Base-by-base conservation (phyloP, 2,797 vertebrate species). In the Mormyrops attenuatus region DNA sequence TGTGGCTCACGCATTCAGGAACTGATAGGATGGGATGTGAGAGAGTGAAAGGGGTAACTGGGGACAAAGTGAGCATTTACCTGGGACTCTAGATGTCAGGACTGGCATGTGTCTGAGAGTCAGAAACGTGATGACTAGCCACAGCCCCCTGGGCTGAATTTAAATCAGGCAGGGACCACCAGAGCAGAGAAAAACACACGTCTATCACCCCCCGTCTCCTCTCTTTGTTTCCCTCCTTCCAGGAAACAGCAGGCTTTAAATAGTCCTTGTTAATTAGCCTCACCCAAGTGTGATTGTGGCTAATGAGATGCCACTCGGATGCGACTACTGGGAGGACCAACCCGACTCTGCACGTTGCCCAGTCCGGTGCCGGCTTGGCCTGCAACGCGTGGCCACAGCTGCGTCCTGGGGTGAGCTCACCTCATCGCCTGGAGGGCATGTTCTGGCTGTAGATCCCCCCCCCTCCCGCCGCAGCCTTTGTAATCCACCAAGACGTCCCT, bases 401-500 rank as follows among this genome's bases (percentile, higher is more conserved):
- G 85, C 6, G 17, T 57, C 85, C 82, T 85, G 50, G 47, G 30
- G 7, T 60, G 34, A 55, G 47, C 85, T 87, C 85, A 87, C 30
- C 85, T 57, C 49, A 50, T 57, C 38, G 26, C 50, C 44, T 20
- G 52, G 52, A 22, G 52, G 85, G 20, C 57, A 11, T 34, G 57
- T 66, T 88, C 87, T 22, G 50, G 15, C 53, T 88, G 38, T 57
- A 52, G 41, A 7, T 44, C 3, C 9, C 17, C 22, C 20, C 57
- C 41, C 87, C 3, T n/a, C 85, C 47, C 7, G 9, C 20, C 30
- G 30, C 55, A 66, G 52, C 44, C 60, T 63, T 52, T 73, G 88
- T n/a, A 22, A 66, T n/a, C 34, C 49, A 44, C 55, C 60, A 44
- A 63, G 57, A 94, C 90, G 91, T 93, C 90, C 91, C 53, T 63